Evolutionary conservation across 1,140 invertebrate genomes (phyloP).

Genomic region (Macrotrachela quadricornifera): DNA sequence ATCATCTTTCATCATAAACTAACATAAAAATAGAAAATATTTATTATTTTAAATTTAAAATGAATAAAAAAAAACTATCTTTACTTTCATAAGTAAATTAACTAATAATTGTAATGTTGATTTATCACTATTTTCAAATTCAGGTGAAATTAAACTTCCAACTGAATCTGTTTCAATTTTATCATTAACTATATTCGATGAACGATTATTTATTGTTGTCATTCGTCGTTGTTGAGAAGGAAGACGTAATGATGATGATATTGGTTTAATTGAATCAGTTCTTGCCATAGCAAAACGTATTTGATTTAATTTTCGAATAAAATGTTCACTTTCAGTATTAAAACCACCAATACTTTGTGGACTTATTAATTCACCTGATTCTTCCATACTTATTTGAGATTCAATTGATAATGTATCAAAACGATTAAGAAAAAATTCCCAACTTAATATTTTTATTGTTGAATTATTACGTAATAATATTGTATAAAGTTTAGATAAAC

Average conservation of each 20-base stretch:
- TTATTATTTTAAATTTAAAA: background rate
- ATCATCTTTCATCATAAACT: constrained; percentile 21
- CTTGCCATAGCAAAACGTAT: background rate
- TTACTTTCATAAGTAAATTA: constrained; percentile 76
- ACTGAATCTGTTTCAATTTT: too few species aligned
- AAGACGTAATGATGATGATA: background rate
- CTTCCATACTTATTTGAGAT: constrained; percentile 41
- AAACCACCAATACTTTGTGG: too few species aligned
- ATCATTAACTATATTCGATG: too few species aligned
- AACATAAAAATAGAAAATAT: constrained; percentile 13
- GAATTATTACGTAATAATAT: constrained; percentile 50
- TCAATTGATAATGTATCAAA: constrained; percentile 89
- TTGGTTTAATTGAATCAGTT: constrained; percentile 1
- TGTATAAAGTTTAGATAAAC: constrained; percentile 77
- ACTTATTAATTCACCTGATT: too few species aligned
- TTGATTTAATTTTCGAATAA: too few species aligned
- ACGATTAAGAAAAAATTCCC: constrained; percentile 92
- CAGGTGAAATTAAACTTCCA: too few species aligned
- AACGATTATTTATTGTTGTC: too few species aligned
- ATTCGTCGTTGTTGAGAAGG: too few species aligned
- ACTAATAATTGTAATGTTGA: constrained; percentile 51
- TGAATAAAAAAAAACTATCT: background rate
- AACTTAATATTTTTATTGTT: constrained; percentile 55
- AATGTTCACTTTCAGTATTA: too few species aligned
- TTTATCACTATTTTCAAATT: too few species aligned